Base-by-base conservation (phyloP, 2,113 vertebrate species). In the Myotis yumanensis region DNA sequence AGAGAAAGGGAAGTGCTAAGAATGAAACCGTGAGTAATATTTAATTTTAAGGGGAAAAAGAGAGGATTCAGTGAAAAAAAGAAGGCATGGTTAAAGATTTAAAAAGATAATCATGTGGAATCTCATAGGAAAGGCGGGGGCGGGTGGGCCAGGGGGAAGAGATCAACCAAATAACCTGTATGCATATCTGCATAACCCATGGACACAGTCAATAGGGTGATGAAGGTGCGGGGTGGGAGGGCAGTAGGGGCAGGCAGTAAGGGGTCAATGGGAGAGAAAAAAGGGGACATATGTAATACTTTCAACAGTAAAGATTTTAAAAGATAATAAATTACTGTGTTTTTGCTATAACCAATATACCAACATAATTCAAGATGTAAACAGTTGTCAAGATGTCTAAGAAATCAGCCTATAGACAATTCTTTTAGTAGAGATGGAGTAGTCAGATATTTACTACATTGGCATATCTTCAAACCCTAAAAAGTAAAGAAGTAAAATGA, bases 301-400 rank as follows among this genome's bases (percentile, higher is more conserved):
- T 62, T 62, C 4, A 62, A 62, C 25, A 62, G 25, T 87, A 91
- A 80, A 51, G 37, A 82, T 69, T 25, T 23, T 64, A 69, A 62
- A 62, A 62, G 48, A 75, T 7, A 90, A 48, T 80, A 37, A 93
- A 25, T 86, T 71, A 82, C 20, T 35, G 20, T 69, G 35, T 35
- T 84, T 3, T 77, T 76, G 28, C 48, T 92, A 84, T 89, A 75
- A 23, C 75, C 23, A 86, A 79, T 90, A 80, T 25, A 89, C 10
- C 11, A 92, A 15, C 66, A 62, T 46, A 79, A 86, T 79, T 95
- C 20, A 79, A 69, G 48, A 66, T 84, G 20, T 94, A 35, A 86
- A 92, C 7, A 37, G 16, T 40, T 92, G 23, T 90, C 30, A 79
- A 83, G 69, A 79, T 89, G 77, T n/a, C 30, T 75, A 88, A 79